Evolutionary conservation across 2,888 invertebrate species (phyloP).

Genomic region (Nesidiocoris tenuis): DNA sequence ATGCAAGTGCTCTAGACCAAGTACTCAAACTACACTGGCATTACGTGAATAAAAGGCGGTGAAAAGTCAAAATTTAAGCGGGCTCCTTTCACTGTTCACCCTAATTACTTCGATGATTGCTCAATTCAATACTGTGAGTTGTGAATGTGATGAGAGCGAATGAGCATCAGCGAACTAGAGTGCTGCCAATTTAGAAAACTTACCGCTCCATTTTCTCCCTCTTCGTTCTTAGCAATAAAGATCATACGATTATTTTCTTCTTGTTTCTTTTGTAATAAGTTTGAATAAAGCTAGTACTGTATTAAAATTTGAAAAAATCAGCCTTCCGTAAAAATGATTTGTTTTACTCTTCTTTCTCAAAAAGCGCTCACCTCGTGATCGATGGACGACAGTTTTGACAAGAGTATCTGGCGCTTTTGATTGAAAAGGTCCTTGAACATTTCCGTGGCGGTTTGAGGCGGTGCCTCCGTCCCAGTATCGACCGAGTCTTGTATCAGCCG

Average conservation of each 20-base stretch:
- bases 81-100: no score
- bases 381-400: slow-evolving; percentile 83
- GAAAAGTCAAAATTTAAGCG: no score
- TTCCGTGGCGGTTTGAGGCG: slow-evolving; percentile 74
- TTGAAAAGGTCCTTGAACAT: slow-evolving; percentile 92
- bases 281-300: no score
- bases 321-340: no score
- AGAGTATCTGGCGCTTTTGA: slow-evolving; percentile 83
- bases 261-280: no score
- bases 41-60: no score
- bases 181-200: neutral
- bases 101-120: neutral
- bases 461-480: slow-evolving; percentile 55
- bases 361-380: slow-evolving; percentile 76
- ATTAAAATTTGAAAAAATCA: no score
- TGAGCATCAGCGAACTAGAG: neutral
- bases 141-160: neutral
- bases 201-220: slow-evolving; percentile 7
- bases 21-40: no score
- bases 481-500: slow-evolving; percentile 59
- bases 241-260: no score
- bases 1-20: no score
- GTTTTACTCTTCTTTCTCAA: no score
- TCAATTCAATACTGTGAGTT: neutral
- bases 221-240: slow-evolving; percentile 20